Percentiles rank a stretch among this genome's conserved stretches.
These are phyloP conservation scores for Ciconia boyciana DNA, from an alignment of 2,113 vertebrate species.

Conservation along the genomic window DNA sequence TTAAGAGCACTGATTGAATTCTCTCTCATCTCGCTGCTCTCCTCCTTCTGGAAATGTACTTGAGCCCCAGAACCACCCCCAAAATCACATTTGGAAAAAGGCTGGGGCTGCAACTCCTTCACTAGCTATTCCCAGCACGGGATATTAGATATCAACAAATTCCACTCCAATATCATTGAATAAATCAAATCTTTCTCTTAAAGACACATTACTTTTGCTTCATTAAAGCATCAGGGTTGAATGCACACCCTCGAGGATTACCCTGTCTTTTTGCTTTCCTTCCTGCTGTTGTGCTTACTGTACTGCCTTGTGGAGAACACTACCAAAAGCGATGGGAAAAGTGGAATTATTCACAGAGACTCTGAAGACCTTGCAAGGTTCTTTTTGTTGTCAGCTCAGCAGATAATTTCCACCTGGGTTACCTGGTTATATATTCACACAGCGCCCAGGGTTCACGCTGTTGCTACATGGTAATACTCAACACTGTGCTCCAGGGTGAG, in stretches of 20 bases:
- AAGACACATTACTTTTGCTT: constrained; percentile 10
- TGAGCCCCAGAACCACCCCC: neutral
- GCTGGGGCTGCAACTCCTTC: neutral
- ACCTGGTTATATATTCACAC: neutral
- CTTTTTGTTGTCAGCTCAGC: neutral
- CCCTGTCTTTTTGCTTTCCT: neutral
- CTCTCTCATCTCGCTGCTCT: neutral
- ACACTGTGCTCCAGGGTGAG: neutral
- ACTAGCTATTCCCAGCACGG: neutral
- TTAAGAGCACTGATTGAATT: neutral
- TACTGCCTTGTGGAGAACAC: neutral
- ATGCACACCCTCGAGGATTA: neutral
- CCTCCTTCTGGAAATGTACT: neutral
- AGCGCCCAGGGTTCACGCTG: accelerated
- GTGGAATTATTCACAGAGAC: neutral
- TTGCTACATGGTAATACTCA: neutral
- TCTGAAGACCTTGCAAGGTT: neutral
- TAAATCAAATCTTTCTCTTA: constrained; percentile 36
- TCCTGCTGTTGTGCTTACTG: neutral
- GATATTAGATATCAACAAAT: constrained; percentile 17
- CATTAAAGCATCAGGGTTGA: neutral
- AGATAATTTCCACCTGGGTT: neutral
- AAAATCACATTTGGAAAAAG: neutral
- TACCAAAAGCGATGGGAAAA: neutral
- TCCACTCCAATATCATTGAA: neutral